phyloP scores from a whole-genome alignment of 1,140 invertebrate genomes.

The Drosophila paulistorum region DNA sequence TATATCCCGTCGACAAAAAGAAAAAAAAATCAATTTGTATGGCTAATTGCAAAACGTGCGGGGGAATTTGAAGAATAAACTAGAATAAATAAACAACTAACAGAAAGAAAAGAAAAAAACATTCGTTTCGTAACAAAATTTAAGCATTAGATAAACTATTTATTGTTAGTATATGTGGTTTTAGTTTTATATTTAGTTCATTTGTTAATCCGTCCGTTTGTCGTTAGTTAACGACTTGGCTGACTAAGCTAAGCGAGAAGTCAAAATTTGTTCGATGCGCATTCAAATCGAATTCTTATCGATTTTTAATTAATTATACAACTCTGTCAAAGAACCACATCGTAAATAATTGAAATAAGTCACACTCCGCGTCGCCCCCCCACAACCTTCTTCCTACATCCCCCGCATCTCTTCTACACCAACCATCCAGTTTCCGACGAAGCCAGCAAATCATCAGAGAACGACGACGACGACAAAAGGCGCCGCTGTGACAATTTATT shows the following conservation, averaged over 20 bases:
- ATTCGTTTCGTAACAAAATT: neutral
- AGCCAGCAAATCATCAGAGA: constrained; percentile 5
- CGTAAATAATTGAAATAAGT: constrained; percentile 61
- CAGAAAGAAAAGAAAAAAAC: constrained; percentile 6
- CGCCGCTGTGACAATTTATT: constrained; percentile 48
- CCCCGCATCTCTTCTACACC: too few species aligned
- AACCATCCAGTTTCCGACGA: neutral
- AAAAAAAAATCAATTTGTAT: constrained; percentile 40
- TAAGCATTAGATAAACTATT: neutral
- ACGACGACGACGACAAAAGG: constrained; percentile 20
- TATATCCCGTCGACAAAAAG: constrained; percentile 25
- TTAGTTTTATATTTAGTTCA: constrained; percentile 5
- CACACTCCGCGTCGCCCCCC: constrained; percentile 11
- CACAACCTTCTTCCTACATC: too few species aligned
- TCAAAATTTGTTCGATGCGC: constrained; percentile 45
- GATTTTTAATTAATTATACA: constrained; percentile 80
- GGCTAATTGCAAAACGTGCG: constrained; percentile 52
- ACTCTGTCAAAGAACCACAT: constrained; percentile 46
- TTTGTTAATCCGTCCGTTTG: constrained; percentile 5
- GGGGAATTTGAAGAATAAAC: constrained; percentile 4
- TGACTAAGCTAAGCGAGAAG: constrained; percentile 72
- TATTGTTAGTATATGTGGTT: constrained; percentile 5
- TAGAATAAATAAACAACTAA: constrained; percentile 55
- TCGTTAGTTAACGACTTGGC: constrained; percentile 30
- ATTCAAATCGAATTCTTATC: constrained; percentile 79